These are phyloP conservation scores for Anastatus disparis DNA, from an alignment of 1,140 invertebrate species.

Conservation along the genomic window DNA sequence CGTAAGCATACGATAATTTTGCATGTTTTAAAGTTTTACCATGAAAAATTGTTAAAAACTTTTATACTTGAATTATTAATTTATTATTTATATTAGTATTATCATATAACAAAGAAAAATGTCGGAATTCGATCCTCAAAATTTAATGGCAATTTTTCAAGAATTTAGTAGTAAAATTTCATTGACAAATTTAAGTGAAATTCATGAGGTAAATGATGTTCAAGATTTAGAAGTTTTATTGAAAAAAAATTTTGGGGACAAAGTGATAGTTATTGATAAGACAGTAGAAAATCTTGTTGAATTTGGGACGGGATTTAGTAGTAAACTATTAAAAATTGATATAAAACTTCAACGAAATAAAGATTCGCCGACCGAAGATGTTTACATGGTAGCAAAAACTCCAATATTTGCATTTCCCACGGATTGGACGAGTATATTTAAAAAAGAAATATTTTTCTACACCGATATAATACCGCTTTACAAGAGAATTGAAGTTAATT, in stretches of 20 bases:
- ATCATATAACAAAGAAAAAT: no score
- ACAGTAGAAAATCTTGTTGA: constrained; percentile 45
- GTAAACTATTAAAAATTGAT: constrained; percentile 64
- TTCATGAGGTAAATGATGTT: background rate
- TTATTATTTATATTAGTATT: no score
- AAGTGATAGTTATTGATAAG: constrained; percentile 42
- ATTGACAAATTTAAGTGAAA: no score
- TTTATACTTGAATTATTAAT: no score
- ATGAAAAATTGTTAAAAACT: no score
- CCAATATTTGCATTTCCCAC: constrained; percentile 50
- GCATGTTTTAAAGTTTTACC: no score
- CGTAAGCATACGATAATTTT: no score
- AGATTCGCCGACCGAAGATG: constrained; percentile 38
- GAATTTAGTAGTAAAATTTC: no score
- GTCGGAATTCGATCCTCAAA: no score
- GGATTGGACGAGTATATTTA: constrained; percentile 55
- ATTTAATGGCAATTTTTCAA: no score
- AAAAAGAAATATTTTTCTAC: constrained; percentile 57
- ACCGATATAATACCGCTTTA: constrained; percentile 49
- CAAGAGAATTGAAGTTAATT: constrained; percentile 45
- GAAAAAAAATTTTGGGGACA: constrained; percentile 38
- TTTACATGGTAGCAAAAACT: constrained; percentile 60
- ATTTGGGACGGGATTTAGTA: constrained; percentile 71
- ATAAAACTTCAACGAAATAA: constrained; percentile 43
- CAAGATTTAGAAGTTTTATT: constrained; percentile 45